These are phyloP conservation scores for Pemphigus obesinymphae DNA, from an alignment of 1,140 invertebrate species.

Conservation along the genomic window DNA sequence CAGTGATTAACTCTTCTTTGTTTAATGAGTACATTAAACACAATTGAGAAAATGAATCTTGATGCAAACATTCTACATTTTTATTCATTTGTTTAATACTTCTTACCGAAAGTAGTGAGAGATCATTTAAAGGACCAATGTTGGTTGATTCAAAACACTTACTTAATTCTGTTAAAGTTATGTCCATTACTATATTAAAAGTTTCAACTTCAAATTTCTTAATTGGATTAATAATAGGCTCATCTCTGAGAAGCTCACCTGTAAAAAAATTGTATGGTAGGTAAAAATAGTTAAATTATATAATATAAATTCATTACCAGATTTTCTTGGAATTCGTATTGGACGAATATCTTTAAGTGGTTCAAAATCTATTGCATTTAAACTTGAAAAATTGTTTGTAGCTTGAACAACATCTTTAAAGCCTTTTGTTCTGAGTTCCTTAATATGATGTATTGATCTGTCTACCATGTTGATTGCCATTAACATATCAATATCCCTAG, in stretches of 20 bases:
- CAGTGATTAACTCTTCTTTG: too few relatives aligned
- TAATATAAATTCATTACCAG: not conserved
- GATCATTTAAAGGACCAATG: not conserved
- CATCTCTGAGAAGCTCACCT: not conserved
- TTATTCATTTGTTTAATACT: too few relatives aligned
- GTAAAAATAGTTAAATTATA: not conserved
- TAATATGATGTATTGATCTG: not conserved
- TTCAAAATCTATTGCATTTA: not conserved
- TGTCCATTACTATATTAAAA: not conserved
- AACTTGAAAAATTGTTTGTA: not conserved
- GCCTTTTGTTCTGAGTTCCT: not conserved
- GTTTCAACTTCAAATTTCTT: not conserved
- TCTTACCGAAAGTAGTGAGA: not conserved
- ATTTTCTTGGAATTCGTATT: not conserved
- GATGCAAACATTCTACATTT: too few relatives aligned
- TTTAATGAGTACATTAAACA: too few relatives aligned
- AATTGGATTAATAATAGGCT: not conserved
- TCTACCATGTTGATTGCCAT: not conserved
- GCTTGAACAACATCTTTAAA: not conserved
- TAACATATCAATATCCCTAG: not conserved
- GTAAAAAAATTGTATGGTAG: not conserved
- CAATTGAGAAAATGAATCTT: too few relatives aligned
- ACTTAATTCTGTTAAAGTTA: not conserved
- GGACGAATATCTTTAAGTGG: not conserved
- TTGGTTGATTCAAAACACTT: not conserved